Evolutionary conservation across 2,113 vertebrate genomes (phyloP).

Genomic region (Isichthys henryi): DNA sequence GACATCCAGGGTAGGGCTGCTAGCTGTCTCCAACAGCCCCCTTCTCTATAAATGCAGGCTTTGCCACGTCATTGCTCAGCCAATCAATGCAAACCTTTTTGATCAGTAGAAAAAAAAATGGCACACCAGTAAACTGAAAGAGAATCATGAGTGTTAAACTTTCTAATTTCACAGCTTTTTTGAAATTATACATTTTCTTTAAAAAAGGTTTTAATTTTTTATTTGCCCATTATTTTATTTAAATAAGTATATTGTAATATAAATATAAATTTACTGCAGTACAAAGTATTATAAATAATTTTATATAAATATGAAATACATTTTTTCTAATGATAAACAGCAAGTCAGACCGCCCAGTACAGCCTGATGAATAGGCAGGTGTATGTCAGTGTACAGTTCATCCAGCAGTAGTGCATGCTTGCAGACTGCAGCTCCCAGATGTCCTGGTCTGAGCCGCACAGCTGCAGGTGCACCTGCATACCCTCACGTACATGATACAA

Average conservation of each 20-base stretch:
- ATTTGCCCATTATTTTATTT: background rate
- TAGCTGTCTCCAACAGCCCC: background rate
- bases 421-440: background rate
- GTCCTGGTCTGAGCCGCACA: background rate
- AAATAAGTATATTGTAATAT: background rate
- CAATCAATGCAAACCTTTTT: slow-evolving; percentile 2
- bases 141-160: background rate
- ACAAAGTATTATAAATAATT: background rate
- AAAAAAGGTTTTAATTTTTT: background rate
- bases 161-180: background rate
- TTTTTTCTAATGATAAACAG: background rate
- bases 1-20: background rate
- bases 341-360: background rate
- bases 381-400: background rate
- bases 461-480: background rate
- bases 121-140: background rate
- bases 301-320: background rate
- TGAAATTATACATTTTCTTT: background rate
- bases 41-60: background rate
- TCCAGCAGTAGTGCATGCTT: background rate
- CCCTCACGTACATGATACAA: background rate
- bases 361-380: background rate
- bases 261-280: background rate
- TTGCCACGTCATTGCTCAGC: slow-evolving; percentile 1
- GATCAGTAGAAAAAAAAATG: background rate